Conservation (phyloP, 2,113 vertebrate genomes). For the Xenopus borealis region DNA sequence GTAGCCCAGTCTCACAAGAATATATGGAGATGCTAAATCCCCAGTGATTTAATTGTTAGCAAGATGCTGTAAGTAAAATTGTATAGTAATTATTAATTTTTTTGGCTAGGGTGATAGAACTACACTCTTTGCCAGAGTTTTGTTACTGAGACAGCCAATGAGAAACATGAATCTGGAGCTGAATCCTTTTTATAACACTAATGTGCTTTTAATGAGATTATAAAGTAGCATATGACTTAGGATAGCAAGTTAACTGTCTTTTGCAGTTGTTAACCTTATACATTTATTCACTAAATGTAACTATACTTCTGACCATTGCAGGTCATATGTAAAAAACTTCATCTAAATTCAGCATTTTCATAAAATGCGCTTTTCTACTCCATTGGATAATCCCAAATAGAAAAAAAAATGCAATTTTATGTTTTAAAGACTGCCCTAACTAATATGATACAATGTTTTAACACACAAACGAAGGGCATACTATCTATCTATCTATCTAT, state of each 20-base stretch:
- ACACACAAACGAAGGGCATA: too few species aligned
- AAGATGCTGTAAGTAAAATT: slow-evolving; percentile 22
- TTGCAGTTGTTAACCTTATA: not conserved
- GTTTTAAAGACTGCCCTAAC: too few species aligned
- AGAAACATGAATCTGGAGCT: not conserved
- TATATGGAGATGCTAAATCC: slow-evolving; percentile 19
- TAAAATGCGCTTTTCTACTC: too few species aligned
- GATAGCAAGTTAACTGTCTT: not conserved
- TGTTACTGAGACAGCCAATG: not conserved
- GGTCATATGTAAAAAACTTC: too few species aligned
- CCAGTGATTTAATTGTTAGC: slow-evolving; percentile 18
- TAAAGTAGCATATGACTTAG: not conserved
- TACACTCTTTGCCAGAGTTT: slow-evolving; percentile 20
- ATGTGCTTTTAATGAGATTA: not conserved
- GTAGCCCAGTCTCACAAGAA: slow-evolving; percentile 56
- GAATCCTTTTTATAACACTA: not conserved
- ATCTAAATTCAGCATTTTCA: too few species aligned
- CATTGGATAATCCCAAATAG: too few species aligned
- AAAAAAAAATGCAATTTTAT: too few species aligned
- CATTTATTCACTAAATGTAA: too few species aligned
- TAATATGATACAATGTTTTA: too few species aligned
- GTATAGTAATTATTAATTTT: slow-evolving; percentile 9
- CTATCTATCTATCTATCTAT: too few species aligned
- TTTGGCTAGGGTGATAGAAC: not conserved
- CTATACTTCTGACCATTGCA: too few species aligned